phyloP scores from a whole-genome alignment of 2,888 invertebrate species.

The Eupithecia pulchellata region DNA sequence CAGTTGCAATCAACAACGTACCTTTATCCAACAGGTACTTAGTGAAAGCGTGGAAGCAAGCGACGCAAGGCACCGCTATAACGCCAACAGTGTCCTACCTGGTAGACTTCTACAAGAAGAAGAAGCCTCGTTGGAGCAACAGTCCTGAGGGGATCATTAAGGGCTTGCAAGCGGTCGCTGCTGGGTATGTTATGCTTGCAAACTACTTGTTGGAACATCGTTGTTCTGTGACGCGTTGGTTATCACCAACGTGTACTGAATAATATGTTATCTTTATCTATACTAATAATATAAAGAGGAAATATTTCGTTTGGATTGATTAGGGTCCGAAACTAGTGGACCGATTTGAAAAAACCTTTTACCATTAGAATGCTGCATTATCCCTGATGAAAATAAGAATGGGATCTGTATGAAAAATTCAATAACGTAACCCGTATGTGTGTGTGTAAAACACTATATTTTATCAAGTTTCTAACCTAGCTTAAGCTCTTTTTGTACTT shows the following conservation, averaged over 20 bases:
- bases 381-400: too few relatives aligned
- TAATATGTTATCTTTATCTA: too few relatives aligned
- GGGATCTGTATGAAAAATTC: too few relatives aligned
- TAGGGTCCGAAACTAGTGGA: too few relatives aligned
- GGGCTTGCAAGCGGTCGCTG: conserved; percentile 87
- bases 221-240: background rate
- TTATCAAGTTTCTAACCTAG: too few relatives aligned
- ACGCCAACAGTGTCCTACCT: conserved; percentile 90
- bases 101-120: conserved; percentile 57
- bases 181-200: conserved; percentile 80
- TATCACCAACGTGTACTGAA: background rate
- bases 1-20: background rate
- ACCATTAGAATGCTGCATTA: too few relatives aligned
- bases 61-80: conserved; percentile 84
- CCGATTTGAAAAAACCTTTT: too few relatives aligned
- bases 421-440: too few relatives aligned
- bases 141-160: conserved; percentile 81
- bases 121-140: conserved; percentile 65
- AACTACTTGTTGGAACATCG: background rate
- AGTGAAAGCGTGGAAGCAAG: conserved; percentile 91
- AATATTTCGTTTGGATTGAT: too few relatives aligned
- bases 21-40: conserved; percentile 84
- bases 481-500: too few relatives aligned
- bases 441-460: too few relatives aligned
- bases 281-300: too few relatives aligned